These are phyloP conservation scores for Aleadryas rufinucha DNA, from an alignment of 2,113 vertebrate genomes.

Conservation along the genomic window DNA sequence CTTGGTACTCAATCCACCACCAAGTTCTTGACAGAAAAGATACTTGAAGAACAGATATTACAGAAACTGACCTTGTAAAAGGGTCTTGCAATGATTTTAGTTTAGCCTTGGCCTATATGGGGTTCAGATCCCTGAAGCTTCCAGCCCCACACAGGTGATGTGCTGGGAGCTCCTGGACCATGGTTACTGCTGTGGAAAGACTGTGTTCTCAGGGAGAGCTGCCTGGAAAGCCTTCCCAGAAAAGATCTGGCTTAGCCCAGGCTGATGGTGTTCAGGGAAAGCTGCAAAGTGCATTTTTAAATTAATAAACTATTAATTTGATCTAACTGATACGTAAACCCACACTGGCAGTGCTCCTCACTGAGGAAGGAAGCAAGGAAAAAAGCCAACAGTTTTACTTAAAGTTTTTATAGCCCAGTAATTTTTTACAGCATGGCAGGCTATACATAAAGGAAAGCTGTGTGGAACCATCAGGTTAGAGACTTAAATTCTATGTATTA, in stretches of 20 bases:
- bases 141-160: neutral
- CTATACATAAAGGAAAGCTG: neutral
- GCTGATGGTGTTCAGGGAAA: neutral
- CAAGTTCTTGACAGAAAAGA: neutral
- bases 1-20: neutral
- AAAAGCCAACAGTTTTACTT: neutral
- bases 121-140: neutral
- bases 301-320: neutral
- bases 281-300: neutral
- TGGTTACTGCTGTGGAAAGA: neutral
- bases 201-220: neutral
- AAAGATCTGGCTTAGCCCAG: neutral
- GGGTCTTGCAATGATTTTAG: neutral
- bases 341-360: neutral
- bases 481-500: neutral
- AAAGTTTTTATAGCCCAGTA: neutral
- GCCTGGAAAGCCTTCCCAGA: neutral
- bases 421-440: neutral
- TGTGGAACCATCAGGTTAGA: neutral
- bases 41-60: neutral
- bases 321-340: neutral
- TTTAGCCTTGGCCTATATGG: rapidly evolving
- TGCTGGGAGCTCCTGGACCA: neutral
- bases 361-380: neutral
- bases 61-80: neutral